Percentiles rank a stretch among this genome's conserved stretches.
phyloP scores from a whole-genome alignment of 2,797 vertebrate genomes.

The Gadopsis bispinosus region DNA sequence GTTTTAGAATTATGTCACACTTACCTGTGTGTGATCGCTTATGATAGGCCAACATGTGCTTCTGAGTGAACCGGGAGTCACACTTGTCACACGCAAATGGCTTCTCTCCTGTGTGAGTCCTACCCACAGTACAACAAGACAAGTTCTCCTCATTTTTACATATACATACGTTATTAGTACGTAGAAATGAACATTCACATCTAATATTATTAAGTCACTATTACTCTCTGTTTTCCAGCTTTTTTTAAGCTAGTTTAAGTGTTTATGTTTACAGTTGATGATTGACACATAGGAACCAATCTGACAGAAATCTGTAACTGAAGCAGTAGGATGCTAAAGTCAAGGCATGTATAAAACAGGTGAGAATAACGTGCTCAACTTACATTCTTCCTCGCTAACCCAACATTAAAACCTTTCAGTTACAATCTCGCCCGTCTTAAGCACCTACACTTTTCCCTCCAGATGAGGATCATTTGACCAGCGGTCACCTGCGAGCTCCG shows the following conservation, averaged over 20 bases:
- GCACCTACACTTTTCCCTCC: neutral
- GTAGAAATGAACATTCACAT: neutral
- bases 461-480: accelerated
- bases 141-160: neutral
- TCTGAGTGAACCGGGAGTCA: slow-evolving; percentile 95
- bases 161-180: neutral
- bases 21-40: slow-evolving; percentile 96
- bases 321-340: neutral
- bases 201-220: neutral
- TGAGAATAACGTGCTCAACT: no score
- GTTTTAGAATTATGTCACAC: neutral
- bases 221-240: neutral
- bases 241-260: neutral
- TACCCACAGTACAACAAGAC: slow-evolving; percentile 58
- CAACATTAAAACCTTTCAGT: neutral
- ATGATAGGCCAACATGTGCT: slow-evolving; percentile 98
- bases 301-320: neutral
- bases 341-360: no score
- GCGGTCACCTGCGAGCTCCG: neutral
- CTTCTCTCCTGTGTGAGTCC: slow-evolving; percentile 98
- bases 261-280: neutral
- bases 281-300: neutral
- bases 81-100: slow-evolving; percentile 96
- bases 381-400: neutral
- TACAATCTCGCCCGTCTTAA: neutral